Evolutionary conservation across 2,797 vertebrate genomes (phyloP).

Genomic region (Spheniscus humboldti): DNA sequence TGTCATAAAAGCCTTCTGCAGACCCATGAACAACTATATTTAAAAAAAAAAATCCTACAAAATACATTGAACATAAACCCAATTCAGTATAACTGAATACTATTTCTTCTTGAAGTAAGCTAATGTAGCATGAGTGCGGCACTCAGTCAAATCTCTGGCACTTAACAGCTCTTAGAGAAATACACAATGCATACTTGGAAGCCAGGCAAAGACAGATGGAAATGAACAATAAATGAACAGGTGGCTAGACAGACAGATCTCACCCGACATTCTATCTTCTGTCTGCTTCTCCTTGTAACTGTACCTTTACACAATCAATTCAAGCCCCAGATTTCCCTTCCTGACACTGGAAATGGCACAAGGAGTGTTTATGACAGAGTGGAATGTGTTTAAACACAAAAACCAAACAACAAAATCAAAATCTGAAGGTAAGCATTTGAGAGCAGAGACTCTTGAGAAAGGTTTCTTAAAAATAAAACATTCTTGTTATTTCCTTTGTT

Average conservation of each 20-base stretch:
- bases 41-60: background rate
- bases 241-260: slow-evolving; percentile 9
- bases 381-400: background rate
- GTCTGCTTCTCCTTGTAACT: background rate
- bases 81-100: background rate
- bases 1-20: background rate
- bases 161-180: slow-evolving; percentile 7
- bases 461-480: background rate
- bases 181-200: background rate
- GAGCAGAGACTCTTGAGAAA: background rate
- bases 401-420: background rate
- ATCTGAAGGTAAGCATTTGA: background rate
- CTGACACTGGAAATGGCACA: background rate
- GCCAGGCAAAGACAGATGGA: slow-evolving; percentile 25
- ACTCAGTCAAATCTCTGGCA: slow-evolving; percentile 16
- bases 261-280: background rate
- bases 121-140: background rate
- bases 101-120: background rate
- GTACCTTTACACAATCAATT: background rate
- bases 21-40: background rate
- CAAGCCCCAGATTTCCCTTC: background rate
- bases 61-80: background rate
- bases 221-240: background rate
- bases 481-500: background rate
- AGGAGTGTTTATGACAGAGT: background rate